phyloP scores from a whole-genome alignment of 2,113 vertebrate species.

The Addax nasomaculatus region DNA sequence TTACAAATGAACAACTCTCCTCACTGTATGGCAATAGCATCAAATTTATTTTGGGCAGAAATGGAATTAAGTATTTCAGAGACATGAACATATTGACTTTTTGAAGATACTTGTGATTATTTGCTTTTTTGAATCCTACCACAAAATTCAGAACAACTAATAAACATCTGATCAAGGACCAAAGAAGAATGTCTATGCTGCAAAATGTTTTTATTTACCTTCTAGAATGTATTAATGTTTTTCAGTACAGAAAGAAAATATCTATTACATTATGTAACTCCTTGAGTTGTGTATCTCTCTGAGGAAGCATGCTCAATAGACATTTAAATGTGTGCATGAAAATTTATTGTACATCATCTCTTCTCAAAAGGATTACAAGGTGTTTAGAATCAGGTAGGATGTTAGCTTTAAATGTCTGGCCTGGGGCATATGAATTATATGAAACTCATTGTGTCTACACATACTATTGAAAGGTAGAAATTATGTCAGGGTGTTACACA shows the following conservation, averaged over 20 bases:
- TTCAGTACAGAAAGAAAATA: not conserved
- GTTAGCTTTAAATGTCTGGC: not conserved
- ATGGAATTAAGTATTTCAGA: slow-evolving; percentile 29
- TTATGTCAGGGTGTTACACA: not conserved
- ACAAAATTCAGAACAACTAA: slow-evolving; percentile 24
- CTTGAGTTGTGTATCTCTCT: not conserved
- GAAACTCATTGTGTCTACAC: not conserved
- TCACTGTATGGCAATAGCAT: slow-evolving; percentile 23
- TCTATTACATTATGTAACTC: not conserved
- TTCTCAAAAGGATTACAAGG: slow-evolving; percentile 9
- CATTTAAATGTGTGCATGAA: not conserved
- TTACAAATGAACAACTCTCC: not conserved
- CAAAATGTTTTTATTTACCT: not conserved
- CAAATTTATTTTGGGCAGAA: not conserved
- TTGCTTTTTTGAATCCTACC: not conserved
- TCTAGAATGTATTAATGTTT: slow-evolving; percentile 6
- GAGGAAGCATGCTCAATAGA: not conserved
- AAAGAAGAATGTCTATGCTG: not conserved
- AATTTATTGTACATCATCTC: not conserved
- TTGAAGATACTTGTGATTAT: not conserved
- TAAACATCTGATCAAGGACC: not conserved
- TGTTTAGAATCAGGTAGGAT: not conserved
- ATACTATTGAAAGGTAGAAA: not conserved
- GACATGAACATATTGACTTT: slow-evolving; percentile 29
- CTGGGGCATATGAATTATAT: not conserved